These are phyloP conservation scores for Microctonus aethiopoides DNA, from an alignment of 2,888 invertebrate species.

Conservation along the genomic window DNA sequence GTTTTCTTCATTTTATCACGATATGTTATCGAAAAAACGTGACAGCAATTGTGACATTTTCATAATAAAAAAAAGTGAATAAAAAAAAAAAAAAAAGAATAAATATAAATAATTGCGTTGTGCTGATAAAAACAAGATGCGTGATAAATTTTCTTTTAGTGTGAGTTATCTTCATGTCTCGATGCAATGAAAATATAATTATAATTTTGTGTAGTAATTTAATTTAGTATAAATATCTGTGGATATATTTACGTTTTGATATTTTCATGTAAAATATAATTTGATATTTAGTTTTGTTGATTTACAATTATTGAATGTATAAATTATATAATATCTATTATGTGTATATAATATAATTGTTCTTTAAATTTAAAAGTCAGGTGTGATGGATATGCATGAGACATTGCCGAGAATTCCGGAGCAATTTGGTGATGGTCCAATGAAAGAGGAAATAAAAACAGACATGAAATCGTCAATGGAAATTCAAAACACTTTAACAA, in stretches of 20 bases:
- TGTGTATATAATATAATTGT: neutral
- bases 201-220: neutral
- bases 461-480: slow-evolving; percentile 39
- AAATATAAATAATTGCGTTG: neutral
- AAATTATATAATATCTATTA: neutral
- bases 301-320: neutral
- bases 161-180: slow-evolving; percentile 46
- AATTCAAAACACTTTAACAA: slow-evolving; percentile 37
- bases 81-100: neutral
- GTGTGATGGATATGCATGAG: slow-evolving; percentile 54
- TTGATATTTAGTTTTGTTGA: no score
- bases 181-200: neutral
- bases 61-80: slow-evolving; percentile 17
- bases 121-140: slow-evolving; percentile 40
- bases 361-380: slow-evolving; percentile 47
- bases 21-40: neutral
- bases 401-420: slow-evolving; percentile 53
- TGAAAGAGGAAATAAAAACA: slow-evolving; percentile 48
- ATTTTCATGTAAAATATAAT: no score
- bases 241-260: neutral
- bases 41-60: neutral
- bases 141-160: slow-evolving; percentile 54
- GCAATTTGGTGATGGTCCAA: slow-evolving; percentile 50
- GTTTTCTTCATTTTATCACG: no score
- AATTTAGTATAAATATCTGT: neutral